These are phyloP conservation scores for Agapornis roseicollis DNA, from an alignment of 2,113 vertebrate genomes.

Conservation along the genomic window DNA sequence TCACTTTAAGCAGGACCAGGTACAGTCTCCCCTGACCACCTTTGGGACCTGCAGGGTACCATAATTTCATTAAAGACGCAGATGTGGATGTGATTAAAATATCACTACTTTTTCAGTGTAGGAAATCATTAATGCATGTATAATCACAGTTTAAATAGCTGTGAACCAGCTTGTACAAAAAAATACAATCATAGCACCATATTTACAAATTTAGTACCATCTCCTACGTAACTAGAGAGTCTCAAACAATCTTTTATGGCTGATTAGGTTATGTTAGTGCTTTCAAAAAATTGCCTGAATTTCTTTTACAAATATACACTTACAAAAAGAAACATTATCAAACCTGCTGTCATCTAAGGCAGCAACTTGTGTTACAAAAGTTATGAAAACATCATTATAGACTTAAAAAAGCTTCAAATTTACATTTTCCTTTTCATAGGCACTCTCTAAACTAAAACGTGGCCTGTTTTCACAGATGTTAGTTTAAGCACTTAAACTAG, in stretches of 20 bases:
- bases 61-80: not conserved
- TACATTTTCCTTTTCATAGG: slow-evolving; percentile 67
- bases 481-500: slow-evolving; percentile 6
- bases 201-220: slow-evolving; percentile 76
- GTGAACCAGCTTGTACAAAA: slow-evolving; percentile 64
- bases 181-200: slow-evolving; percentile 76
- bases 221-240: slow-evolving; percentile 63
- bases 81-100: slow-evolving; percentile 36
- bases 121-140: slow-evolving; percentile 54
- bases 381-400: slow-evolving; percentile 71
- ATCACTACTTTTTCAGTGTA: slow-evolving; percentile 60
- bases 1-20: not conserved
- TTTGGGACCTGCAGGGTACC: not conserved
- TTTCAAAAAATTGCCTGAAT: slow-evolving; percentile 77
- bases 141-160: slow-evolving; percentile 74
- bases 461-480: slow-evolving; percentile 54
- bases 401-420: slow-evolving; percentile 70
- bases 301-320: slow-evolving; percentile 79
- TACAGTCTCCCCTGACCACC: not conserved
- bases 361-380: slow-evolving; percentile 75
- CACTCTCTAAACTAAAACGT: slow-evolving; percentile 67
- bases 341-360: slow-evolving; percentile 65
- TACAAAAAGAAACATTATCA: slow-evolving; percentile 77
- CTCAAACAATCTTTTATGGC: slow-evolving; percentile 72
- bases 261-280: slow-evolving; percentile 69